Evolutionary conservation across 2,113 vertebrate genomes (phyloP).

Genomic region (Alaudala cheleensis): DNA sequence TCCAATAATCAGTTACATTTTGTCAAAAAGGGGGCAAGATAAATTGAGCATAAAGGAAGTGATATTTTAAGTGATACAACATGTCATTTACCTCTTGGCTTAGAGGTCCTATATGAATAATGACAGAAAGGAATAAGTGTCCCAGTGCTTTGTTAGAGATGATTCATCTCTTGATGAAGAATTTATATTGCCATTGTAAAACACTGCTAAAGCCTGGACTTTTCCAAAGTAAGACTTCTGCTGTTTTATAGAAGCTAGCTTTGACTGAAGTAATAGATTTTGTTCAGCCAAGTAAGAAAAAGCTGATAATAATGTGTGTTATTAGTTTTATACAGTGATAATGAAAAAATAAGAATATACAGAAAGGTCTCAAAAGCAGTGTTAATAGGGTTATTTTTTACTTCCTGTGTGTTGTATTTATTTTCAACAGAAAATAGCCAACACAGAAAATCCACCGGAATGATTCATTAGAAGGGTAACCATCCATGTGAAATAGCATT

Average conservation of each 20-base stretch:
- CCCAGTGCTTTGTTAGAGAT: constrained; percentile 6
- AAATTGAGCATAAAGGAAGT: constrained; percentile 46
- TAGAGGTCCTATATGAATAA: constrained; percentile 45
- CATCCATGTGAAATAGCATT: neutral
- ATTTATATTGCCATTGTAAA: constrained; percentile 16
- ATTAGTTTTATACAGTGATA: neutral
- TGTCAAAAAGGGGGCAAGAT: constrained; percentile 8
- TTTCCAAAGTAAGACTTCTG: constrained; percentile 41
- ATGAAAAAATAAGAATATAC: neutral
- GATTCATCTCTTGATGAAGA: constrained; percentile 41
- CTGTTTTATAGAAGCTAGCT: neutral
- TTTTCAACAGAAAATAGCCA: neutral
- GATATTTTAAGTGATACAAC: constrained; percentile 35
- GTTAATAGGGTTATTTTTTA: neutral
- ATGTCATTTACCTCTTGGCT: constrained; percentile 19
- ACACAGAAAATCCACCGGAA: neutral
- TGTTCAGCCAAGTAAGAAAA: constrained; percentile 2
- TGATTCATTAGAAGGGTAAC: neutral
- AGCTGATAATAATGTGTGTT: neutral
- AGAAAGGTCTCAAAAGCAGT: neutral
- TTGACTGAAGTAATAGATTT: constrained; percentile 37
- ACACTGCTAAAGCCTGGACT: neutral
- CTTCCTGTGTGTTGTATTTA: neutral
- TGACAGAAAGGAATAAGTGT: constrained; percentile 43
- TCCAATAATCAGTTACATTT: constrained; percentile 50